Evolutionary conservation across 2,888 invertebrate species (phyloP), one percentile per base, ranked within the genome.

Genomic region (Stenolophus ochropezus): DNA sequence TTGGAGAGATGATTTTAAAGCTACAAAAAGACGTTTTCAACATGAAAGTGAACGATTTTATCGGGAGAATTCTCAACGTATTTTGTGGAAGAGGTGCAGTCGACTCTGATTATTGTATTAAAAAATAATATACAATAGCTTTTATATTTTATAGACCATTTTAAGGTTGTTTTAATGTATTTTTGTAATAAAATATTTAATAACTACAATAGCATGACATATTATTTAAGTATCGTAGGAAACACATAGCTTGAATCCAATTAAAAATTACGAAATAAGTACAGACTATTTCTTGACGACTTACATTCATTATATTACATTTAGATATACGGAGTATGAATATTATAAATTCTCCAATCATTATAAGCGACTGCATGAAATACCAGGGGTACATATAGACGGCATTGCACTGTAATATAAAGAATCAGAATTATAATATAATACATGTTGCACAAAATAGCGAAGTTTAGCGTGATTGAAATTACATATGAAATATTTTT

Each of bases 231-330:
- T 11, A 11, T 5, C 61, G 42, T 21, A 77, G 16, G 47, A 25
- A 85, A 83, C 89, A 89, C 83, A 88, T 88, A 5, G 88, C 87
- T 25, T 86, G 83, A 61, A 87, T 83, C 89, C 89, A 89, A 82
- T 89, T 89, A 82, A 87, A 88, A 11, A 87, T 83, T 82, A 88
- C 85, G 79, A 89, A 87, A 83, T 87, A 86, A 0, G 87, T 85
- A 83, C 86, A 86, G 8, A 87, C 74, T 4, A 88, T 82, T 18
- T 85, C 84, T 20, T 85, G 85, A 82, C 88, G 88, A 58, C 85
- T 85, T 65, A 87, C 85, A 81, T 85, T 85, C 47, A 86, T 83
- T 2, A 87, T 87, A 1, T 21, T 25, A 81, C 86, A 86, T 4
- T 85, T 84, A 74, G 86, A 86, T 8, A 87, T 83, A 75, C 84